Conservation (phyloP, 30 jellyfish, hydroid and myxozoan species). For the Morbakka virulenta region DNA sequence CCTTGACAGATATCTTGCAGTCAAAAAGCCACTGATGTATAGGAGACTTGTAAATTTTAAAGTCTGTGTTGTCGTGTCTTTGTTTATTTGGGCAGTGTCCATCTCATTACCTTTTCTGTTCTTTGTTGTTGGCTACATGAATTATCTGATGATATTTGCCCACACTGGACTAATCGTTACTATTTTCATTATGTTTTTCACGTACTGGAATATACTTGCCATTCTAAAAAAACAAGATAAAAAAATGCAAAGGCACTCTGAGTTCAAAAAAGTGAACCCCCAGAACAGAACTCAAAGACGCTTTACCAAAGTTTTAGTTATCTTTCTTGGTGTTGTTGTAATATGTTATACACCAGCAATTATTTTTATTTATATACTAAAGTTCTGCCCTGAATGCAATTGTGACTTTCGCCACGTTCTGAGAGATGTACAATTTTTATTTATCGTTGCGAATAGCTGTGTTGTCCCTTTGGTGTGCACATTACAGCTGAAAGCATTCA, state of each 20-base stretch:
- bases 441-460: constrained; percentile 74
- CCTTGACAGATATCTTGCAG: constrained; percentile 70
- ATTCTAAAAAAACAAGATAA: constrained; percentile 4
- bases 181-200: constrained; percentile 20
- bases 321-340: constrained; percentile 49
- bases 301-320: constrained; percentile 66
- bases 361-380: constrained; percentile 48
- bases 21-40: constrained; percentile 64
- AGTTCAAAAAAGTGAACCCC: not conserved
- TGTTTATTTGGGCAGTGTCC: constrained; percentile 68
- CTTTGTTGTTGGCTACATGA: constrained; percentile 42
- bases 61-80: constrained; percentile 37
- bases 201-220: constrained; percentile 46
- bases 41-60: constrained; percentile 24
- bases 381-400: constrained; percentile 77
- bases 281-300: constrained; percentile 20
- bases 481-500: constrained; percentile 63
- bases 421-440: constrained; percentile 75
- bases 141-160: constrained; percentile 57
- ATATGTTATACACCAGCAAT: constrained; percentile 69
- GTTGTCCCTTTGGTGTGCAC: constrained; percentile 86
- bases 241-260: not conserved
- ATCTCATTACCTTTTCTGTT: constrained; percentile 25
- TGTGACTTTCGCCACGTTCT: constrained; percentile 73
- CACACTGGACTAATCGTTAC: constrained; percentile 38